Evolutionary conservation across 2,113 vertebrate genomes (phyloP), one percentile per base, ranked within the genome.

Genomic region (Dendropsophus ebraccatus): DNA sequence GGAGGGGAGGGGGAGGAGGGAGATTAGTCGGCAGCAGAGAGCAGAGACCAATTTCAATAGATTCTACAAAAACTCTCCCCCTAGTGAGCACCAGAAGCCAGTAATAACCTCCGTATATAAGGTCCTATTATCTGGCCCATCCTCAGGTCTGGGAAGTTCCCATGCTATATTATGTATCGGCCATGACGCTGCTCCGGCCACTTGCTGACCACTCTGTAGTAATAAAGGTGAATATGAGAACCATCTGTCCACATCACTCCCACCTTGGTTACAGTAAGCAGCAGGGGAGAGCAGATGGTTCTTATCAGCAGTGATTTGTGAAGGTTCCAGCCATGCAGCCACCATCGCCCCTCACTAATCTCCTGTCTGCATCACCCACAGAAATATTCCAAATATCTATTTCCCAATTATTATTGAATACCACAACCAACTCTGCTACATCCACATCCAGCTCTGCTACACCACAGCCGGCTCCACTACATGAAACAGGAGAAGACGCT

Each of bases 271-370:
- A 58, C 52, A 56, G 47, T 52, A 50, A 77, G 49, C 13, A 52
- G 52, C 52, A 23, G 76, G 28, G 30, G 28, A 21, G 3, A 60
- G 77, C 77, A 80, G 54, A 35, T 80, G 54, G 28, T 80, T n/a
- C 11, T 41, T 58, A 80, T 80, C 49, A 80, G 16, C 10, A 80
- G 23, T 69, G 4, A 80, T 60, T 80, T 80, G 14, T 56, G 47
- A 56, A 78, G 19, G 49, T 56, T 23, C 49, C 45, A 41, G 28
- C 50, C 76, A 16, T 70, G 67, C 8, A 21, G 2, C 37, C 35
- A 73, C 70, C 69, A 72, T 72, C 16, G 2, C 41, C 12, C 70
- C 30, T n/a, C 11, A 12, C 21, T 73, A 45, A 73, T 73, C 17
- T 73, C 23, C 37, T 45, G 37, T 45, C 70, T 45, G 17, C 35